Conservation (phyloP, 2,888 invertebrate species). For the Ophion costatus region DNA sequence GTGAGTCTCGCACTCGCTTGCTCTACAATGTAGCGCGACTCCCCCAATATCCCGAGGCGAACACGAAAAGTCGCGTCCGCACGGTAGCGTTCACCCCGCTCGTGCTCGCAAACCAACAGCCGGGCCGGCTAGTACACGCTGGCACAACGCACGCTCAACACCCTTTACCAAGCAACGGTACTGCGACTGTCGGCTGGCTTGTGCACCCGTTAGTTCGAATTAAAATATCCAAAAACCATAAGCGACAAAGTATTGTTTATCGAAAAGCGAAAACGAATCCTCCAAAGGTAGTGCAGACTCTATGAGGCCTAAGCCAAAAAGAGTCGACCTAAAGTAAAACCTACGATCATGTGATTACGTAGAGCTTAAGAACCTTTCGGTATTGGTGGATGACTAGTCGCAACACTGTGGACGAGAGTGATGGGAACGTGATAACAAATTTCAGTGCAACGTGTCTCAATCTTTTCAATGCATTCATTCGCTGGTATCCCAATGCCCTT, state of each 20-base stretch:
- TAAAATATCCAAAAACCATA: too few relatives aligned
- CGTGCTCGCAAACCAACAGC: conserved; percentile 71
- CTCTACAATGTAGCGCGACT: conserved; percentile 44
- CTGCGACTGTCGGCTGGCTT: conserved; percentile 2
- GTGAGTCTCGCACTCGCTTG: conserved; percentile 48
- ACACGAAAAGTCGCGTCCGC: conserved; percentile 61
- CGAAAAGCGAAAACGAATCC: too few relatives aligned
- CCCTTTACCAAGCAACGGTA: conserved; percentile 37
- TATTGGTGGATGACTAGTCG: background rate
- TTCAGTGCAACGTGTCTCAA: conserved; percentile 15
- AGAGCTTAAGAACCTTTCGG: background rate
- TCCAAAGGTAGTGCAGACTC: too few relatives aligned
- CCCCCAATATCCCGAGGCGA: conserved; percentile 60
- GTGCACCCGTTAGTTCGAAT: background rate
- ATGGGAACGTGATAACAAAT: conserved; percentile 4
- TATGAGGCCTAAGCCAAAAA: too few relatives aligned
- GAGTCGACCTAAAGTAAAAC: too few relatives aligned
- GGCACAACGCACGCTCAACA: conserved; percentile 79
- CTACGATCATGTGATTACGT: background rate
- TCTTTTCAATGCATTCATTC: too few relatives aligned
- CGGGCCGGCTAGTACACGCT: conserved; percentile 79
- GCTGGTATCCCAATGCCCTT: too few relatives aligned
- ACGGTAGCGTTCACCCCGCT: conserved; percentile 72
- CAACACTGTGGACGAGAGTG: conserved; percentile 6
- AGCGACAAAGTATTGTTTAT: too few relatives aligned